Evolutionary conservation across 2,797 vertebrate species (phyloP).

Genomic region (Crossoptilon crossoptilon): DNA sequence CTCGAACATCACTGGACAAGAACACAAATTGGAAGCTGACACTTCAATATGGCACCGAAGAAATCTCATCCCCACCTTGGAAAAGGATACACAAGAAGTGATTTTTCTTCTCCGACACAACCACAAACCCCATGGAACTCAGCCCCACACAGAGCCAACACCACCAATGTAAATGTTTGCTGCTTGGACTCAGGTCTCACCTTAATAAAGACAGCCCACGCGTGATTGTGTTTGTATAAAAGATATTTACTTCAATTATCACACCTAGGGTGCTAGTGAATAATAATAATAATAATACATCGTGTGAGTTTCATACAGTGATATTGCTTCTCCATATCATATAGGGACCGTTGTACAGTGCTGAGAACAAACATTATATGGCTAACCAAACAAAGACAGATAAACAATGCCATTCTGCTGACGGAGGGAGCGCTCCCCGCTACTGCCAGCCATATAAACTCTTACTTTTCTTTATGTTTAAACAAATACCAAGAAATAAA

Average conservation of each 20-base stretch:
- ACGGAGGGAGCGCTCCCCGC: constrained; percentile 79
- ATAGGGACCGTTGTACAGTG: constrained; percentile 99
- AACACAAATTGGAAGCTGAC: not conserved
- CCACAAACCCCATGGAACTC: not conserved
- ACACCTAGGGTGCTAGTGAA: constrained; percentile 99
- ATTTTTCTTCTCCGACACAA: not conserved
- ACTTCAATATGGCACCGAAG: not conserved
- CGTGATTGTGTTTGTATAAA: constrained; percentile 98
- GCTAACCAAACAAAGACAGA: constrained; percentile 88
- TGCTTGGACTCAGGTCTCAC: constrained; percentile 71
- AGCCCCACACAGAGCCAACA: not conserved
- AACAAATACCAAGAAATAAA: constrained; percentile 86
- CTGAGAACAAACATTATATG: constrained; percentile 97
- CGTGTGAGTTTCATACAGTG: constrained; percentile 99
- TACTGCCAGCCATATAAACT: constrained; percentile 83
- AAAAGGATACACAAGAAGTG: not conserved
- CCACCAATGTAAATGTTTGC: constrained; percentile 76
- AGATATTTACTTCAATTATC: constrained; percentile 99
- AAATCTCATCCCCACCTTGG: not conserved
- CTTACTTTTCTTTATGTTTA: constrained; percentile 74
- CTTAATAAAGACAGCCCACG: constrained; percentile 85
- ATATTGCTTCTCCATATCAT: constrained; percentile 99
- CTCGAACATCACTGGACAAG: not conserved
- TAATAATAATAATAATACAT: constrained; percentile 97
- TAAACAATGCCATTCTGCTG: constrained; percentile 79